These are phyloP conservation scores for Fringilla coelebs DNA, from an alignment of 2,797 vertebrate genomes.

Conservation along the genomic window DNA sequence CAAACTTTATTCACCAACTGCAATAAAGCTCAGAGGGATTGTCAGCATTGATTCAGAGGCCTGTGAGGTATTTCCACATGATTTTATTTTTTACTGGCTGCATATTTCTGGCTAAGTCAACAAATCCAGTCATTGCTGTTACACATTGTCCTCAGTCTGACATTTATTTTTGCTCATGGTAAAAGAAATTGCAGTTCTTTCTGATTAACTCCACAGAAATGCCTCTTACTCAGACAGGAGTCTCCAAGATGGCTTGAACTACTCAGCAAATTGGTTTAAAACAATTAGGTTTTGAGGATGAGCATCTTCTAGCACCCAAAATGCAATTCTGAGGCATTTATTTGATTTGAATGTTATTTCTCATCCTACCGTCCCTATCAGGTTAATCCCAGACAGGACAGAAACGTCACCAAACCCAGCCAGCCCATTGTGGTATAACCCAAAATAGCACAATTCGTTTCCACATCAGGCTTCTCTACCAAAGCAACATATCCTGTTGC, in stretches of 20 bases:
- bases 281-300: neutral
- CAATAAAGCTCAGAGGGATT: neutral
- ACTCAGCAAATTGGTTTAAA: slow-evolving; percentile 9
- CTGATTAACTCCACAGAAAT: slow-evolving; percentile 36
- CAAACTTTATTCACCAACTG: neutral
- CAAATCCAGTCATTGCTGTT: slow-evolving; percentile 14
- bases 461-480: neutral
- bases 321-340: neutral
- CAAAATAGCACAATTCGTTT: neutral
- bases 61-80: neutral
- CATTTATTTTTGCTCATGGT: neutral
- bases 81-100: neutral
- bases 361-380: neutral
- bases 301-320: neutral
- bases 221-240: slow-evolving; percentile 1
- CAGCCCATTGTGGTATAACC: neutral
- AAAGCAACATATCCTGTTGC: neutral
- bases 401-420: neutral
- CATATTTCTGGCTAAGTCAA: neutral
- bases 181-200: slow-evolving; percentile 21
- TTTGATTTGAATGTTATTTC: neutral
- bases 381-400: slow-evolving; percentile 10
- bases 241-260: neutral
- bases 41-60: neutral
- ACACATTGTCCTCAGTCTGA: slow-evolving; percentile 7